Evolutionary conservation across 2,888 invertebrate genomes (phyloP).

Genomic region (Amphipyra berbera): DNA sequence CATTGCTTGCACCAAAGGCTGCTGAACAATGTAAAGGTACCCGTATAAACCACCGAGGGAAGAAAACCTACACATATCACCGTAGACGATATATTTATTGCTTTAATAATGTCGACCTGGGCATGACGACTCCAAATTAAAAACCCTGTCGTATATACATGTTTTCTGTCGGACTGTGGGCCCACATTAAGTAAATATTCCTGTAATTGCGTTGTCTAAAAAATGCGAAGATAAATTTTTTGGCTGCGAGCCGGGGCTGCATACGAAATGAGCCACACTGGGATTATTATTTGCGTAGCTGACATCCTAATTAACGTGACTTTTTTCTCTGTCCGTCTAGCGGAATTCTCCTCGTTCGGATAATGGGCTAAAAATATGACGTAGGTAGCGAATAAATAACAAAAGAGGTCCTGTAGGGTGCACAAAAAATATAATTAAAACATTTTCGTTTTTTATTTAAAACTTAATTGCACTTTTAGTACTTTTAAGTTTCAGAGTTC

Average conservation of each 20-base stretch:
- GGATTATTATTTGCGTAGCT: slow-evolving; percentile 86
- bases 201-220: slow-evolving; percentile 85
- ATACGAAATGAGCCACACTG: slow-evolving; percentile 83
- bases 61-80: slow-evolving; percentile 47
- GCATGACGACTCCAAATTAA: slow-evolving; percentile 65
- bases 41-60: slow-evolving; percentile 34
- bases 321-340: slow-evolving; percentile 78
- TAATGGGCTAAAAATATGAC: slow-evolving; percentile 67
- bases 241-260: slow-evolving; percentile 76
- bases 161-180: slow-evolving; percentile 68
- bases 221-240: slow-evolving; percentile 82
- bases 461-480: slow-evolving; percentile 63
- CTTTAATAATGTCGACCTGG: slow-evolving; percentile 54
- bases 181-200: slow-evolving; percentile 82
- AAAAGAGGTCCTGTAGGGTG: slow-evolving; percentile 50
- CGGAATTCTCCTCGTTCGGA: slow-evolving; percentile 72
- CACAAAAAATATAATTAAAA: slow-evolving; percentile 42
- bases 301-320: slow-evolving; percentile 87
- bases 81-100: slow-evolving; percentile 60
- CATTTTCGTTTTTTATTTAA: slow-evolving; percentile 60
- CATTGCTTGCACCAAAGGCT: slow-evolving; percentile 41
- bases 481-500: slow-evolving; percentile 61
- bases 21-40: slow-evolving; percentile 36
- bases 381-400: slow-evolving; percentile 63
- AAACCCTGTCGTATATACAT: slow-evolving; percentile 71